These are phyloP conservation scores for Danio kyathit DNA, from an alignment of 2,797 vertebrate genomes.

Conservation along the genomic window DNA sequence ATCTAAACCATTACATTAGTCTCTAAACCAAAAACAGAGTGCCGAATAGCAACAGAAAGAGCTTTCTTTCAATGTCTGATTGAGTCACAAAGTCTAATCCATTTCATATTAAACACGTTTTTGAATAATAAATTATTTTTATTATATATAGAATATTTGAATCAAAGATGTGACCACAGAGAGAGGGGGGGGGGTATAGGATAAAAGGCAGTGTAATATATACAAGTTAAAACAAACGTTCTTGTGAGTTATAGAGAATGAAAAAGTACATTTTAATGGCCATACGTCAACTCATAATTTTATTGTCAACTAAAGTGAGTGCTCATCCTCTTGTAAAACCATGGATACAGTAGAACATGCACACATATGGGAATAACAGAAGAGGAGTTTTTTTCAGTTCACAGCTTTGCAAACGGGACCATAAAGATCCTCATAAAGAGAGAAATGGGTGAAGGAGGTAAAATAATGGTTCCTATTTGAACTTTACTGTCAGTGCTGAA, in stretches of 20 bases:
- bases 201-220: conserved; percentile 48
- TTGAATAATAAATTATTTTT: background rate
- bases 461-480: conserved; percentile 25
- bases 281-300: conserved; percentile 32
- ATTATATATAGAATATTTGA: conserved; percentile 1
- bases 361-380: conserved; percentile 59
- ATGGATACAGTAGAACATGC: conserved; percentile 69
- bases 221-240: conserved; percentile 51
- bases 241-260: conserved; percentile 5
- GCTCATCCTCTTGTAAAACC: conserved; percentile 22
- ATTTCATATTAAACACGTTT: background rate
- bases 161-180: conserved; percentile 4
- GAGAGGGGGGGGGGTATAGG: background rate
- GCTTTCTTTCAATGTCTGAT: background rate
- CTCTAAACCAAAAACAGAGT: background rate
- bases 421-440: conserved; percentile 46
- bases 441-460: conserved; percentile 20
- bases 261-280: conserved; percentile 31
- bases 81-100: background rate
- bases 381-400: conserved; percentile 71
- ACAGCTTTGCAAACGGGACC: conserved; percentile 80
- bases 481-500: conserved; percentile 6
- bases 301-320: conserved; percentile 37
- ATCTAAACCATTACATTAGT: background rate
- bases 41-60: background rate